phyloP scores from a whole-genome alignment of 1,140 invertebrate species.

The Coptotermes formosanus region DNA sequence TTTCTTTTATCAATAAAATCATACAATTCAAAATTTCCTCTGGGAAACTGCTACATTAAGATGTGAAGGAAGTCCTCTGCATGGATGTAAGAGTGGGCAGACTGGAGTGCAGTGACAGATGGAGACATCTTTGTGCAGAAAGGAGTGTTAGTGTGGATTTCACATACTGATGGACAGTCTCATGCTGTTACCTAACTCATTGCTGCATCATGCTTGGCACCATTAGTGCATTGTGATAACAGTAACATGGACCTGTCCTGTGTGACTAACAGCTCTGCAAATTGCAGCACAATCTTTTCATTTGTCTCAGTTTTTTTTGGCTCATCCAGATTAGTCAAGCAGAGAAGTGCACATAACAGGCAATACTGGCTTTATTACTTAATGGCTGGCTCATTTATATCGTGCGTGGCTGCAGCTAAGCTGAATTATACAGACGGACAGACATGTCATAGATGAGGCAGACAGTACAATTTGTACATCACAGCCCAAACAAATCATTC shows the following conservation, averaged over 20 bases:
- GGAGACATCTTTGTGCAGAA: constrained; percentile 10
- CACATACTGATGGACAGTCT: background rate
- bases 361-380: background rate
- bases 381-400: background rate
- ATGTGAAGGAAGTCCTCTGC: no score
- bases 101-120: background rate
- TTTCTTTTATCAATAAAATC: no score
- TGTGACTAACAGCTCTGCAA: background rate
- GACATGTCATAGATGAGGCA: background rate
- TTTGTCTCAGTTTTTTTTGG: background rate
- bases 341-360: background rate
- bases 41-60: no score
- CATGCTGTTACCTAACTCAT: constrained; percentile 1
- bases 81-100: background rate
- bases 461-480: background rate
- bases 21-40: no score
- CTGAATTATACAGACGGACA: background rate
- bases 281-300: background rate
- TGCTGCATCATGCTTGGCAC: background rate
- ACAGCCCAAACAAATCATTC: constrained; percentile 10
- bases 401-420: background rate
- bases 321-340: constrained; percentile 3
- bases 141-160: background rate
- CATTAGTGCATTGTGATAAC: background rate
- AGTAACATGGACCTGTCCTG: background rate